These are phyloP conservation scores for Agonum fuliginosum DNA, from an alignment of 2,888 invertebrate species.

Conservation along the genomic window DNA sequence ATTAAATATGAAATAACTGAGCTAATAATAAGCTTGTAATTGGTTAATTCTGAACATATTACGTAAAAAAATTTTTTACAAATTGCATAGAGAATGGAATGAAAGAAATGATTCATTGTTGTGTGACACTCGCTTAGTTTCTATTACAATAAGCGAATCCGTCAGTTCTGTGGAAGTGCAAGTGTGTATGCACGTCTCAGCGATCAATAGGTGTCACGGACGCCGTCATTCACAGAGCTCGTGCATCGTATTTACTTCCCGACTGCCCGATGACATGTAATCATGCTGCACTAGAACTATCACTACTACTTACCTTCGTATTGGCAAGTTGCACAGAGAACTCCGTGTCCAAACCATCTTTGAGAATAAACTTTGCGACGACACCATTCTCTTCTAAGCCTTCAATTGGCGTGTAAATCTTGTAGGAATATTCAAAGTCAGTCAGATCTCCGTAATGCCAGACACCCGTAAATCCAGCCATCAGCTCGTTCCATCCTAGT, in stretches of 20 bases:
- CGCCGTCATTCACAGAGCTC: constrained; percentile 22
- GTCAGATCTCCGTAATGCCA: constrained; percentile 82
- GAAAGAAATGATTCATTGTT: not conserved
- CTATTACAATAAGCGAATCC: constrained; percentile 22
- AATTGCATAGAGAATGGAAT: not conserved
- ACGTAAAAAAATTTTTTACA: too few species aligned
- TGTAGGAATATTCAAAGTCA: constrained; percentile 86
- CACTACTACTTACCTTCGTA: constrained; percentile 74
- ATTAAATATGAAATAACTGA: too few species aligned
- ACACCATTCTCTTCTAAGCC: constrained; percentile 86
- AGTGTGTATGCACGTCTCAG: constrained; percentile 45
- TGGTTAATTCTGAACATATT: too few species aligned
- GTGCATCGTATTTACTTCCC: not conserved
- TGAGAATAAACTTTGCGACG: constrained; percentile 81
- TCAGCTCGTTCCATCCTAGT: constrained; percentile 83
- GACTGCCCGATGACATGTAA: constrained; percentile 3
- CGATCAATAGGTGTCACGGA: constrained; percentile 50
- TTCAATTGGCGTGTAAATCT: constrained; percentile 85
- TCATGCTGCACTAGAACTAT: not conserved
- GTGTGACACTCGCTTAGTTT: constrained; percentile 22
- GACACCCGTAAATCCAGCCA: constrained; percentile 85
- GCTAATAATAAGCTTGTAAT: too few species aligned
- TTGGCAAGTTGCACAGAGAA: constrained; percentile 81
- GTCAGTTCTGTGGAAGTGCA: constrained; percentile 46
- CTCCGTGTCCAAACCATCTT: constrained; percentile 81